phyloP scores from a whole-genome alignment of 2,888 invertebrate genomes.

The Leptinotarsa juncta region DNA sequence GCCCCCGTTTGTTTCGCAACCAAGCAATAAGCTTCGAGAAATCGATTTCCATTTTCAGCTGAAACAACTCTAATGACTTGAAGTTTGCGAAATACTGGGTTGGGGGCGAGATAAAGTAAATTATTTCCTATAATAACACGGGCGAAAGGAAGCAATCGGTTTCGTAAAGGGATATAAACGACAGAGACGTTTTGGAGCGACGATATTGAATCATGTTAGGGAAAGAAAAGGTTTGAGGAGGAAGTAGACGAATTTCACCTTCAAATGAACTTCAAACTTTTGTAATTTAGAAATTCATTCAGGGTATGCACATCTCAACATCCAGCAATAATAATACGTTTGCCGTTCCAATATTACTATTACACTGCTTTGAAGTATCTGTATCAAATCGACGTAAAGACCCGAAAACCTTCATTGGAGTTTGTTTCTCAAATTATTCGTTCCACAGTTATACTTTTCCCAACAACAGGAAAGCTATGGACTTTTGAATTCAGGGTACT shows the following conservation, averaged over 20 bases:
- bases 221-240: not conserved
- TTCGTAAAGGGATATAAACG: not conserved
- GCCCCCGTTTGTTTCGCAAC: not conserved
- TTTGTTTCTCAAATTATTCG: no score
- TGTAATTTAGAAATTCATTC: no score
- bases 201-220: not conserved
- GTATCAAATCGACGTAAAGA: no score
- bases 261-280: not conserved
- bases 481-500: no score
- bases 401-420: no score
- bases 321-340: no score
- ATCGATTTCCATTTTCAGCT: constrained; percentile 1
- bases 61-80: not conserved
- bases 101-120: not conserved
- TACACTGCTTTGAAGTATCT: no score
- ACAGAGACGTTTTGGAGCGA: not conserved
- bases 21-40: not conserved
- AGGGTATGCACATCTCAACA: no score
- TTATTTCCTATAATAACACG: constrained; percentile 8
- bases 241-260: no score
- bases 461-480: no score
- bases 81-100: not conserved
- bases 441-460: no score
- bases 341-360: no score
- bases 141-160: constrained; percentile 8